A percentile compares a stretch with the other conserved stretches of the same genome.
These are phyloP conservation scores for Drosophila nasuta DNA, from an alignment of 1,140 invertebrate genomes.

Conservation along the genomic window DNA sequence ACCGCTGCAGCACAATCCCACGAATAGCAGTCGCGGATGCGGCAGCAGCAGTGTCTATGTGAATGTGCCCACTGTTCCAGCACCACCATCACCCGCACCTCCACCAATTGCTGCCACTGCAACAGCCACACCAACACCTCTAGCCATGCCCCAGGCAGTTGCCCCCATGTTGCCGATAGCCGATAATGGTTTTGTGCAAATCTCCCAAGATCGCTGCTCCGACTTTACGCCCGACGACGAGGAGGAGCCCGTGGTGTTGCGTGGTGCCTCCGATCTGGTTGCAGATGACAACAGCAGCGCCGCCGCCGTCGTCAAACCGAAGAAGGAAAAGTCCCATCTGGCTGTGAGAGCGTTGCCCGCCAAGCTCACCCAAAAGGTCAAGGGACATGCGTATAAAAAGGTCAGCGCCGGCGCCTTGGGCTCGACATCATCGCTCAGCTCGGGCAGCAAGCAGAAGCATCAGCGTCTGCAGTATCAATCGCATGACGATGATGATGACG, in stretches of 20 bases:
- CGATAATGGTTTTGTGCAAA: conserved; percentile 84
- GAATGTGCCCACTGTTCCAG: conserved; percentile 52
- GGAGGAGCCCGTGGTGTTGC: conserved; percentile 83
- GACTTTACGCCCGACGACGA: conserved; percentile 83
- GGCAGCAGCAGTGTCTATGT: conserved; percentile 71
- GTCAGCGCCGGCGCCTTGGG: conserved; percentile 60
- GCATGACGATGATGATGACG: conserved; percentile 75
- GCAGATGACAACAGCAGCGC: conserved; percentile 34
- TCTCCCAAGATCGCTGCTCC: conserved; percentile 81
- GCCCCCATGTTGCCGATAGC: conserved; percentile 74
- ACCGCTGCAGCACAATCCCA: conserved; percentile 44
- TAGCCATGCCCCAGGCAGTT: conserved; percentile 4
- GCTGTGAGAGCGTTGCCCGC: conserved; percentile 78
- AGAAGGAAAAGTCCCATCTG: conserved; percentile 83
- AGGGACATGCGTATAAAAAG: conserved; percentile 79
- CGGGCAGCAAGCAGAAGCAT: conserved; percentile 79
- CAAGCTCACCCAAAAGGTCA: conserved; percentile 81
- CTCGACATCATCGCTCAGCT: conserved; percentile 69
- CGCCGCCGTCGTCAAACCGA: conserved; percentile 54
- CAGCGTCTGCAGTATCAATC: conserved; percentile 78
- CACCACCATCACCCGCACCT: conserved; percentile 23
- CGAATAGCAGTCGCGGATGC: not conserved
- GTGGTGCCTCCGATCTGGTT: conserved; percentile 65
- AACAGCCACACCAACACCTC: conserved; percentile 7
- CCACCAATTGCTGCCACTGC: not conserved